A percentile compares a stretch with the other conserved stretches of the same genome.
phyloP scores from a whole-genome alignment of 2,797 vertebrate species.

The Eptatretus atami region DNA sequence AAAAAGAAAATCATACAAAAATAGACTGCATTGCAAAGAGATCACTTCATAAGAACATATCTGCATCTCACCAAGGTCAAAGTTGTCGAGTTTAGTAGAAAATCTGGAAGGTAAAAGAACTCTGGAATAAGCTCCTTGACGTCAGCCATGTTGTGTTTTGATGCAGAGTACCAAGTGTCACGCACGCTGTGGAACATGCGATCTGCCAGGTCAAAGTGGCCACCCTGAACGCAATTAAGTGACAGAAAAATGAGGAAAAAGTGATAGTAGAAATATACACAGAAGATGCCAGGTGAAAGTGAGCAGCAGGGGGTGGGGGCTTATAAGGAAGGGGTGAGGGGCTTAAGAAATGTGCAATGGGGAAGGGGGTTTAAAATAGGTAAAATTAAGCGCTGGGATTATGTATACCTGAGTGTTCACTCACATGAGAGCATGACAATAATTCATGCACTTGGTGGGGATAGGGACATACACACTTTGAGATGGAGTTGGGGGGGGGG shows the following conservation, averaged over 20 bases:
- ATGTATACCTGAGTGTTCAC: too few species aligned
- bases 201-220: slow-evolving; percentile 90
- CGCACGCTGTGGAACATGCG: slow-evolving; percentile 93
- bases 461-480: too few species aligned
- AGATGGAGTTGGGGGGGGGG: too few species aligned
- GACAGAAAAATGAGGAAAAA: slow-evolving; percentile 6
- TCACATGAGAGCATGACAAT: too few species aligned
- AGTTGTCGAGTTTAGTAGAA: slow-evolving; percentile 85
- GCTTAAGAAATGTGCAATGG: too few species aligned
- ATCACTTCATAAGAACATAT: too few species aligned
- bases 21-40: too few species aligned
- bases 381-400: too few species aligned
- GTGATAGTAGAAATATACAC: not conserved
- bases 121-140: slow-evolving; percentile 95
- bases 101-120: slow-evolving; percentile 91
- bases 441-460: too few species aligned
- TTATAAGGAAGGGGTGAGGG: too few species aligned
- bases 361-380: too few species aligned
- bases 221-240: slow-evolving; percentile 23
- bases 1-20: too few species aligned
- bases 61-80: slow-evolving; percentile 36
- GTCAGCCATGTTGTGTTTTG: slow-evolving; percentile 97
- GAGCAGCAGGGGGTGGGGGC: not conserved
- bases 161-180: slow-evolving; percentile 74
- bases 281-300: not conserved